A percentile compares a stretch with the other conserved stretches of the same genome.
These are phyloP conservation scores for Tetramorium alpestre DNA, from an alignment of 1,140 invertebrate genomes.

Conservation along the genomic window DNA sequence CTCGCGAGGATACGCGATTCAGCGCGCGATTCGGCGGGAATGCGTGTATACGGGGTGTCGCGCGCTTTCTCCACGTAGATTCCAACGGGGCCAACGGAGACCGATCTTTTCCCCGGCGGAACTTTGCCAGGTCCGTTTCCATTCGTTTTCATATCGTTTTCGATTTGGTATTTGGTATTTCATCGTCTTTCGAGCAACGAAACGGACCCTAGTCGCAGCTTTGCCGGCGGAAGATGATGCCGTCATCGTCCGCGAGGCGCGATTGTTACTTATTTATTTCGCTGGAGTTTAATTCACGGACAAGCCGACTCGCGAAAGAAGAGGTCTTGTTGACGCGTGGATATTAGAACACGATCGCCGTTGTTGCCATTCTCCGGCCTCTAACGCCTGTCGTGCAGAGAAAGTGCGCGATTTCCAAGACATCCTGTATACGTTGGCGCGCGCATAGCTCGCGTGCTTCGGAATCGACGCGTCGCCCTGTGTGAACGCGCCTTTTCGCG, in stretches of 20 bases:
- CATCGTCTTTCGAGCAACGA: not conserved
- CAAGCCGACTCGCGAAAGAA: not conserved
- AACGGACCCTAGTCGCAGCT: not conserved
- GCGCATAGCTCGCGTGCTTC: slow-evolving; percentile 21
- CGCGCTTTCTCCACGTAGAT: slow-evolving; percentile 31
- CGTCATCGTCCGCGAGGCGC: not conserved
- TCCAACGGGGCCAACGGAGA: not conserved
- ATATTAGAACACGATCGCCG: not conserved
- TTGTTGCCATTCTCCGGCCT: not conserved
- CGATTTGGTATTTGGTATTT: no score
- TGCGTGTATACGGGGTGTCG: slow-evolving; percentile 54
- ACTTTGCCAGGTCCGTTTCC: not conserved
- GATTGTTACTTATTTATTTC: not conserved
- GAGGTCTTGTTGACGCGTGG: no score
- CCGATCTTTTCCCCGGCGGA: not conserved
- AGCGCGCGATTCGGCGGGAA: slow-evolving; percentile 51
- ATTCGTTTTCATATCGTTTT: not conserved
- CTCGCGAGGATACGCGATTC: slow-evolving; percentile 58
- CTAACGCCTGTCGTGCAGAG: not conserved
- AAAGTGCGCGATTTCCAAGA: slow-evolving; percentile 37
- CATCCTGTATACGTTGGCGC: slow-evolving; percentile 7
- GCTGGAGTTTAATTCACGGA: not conserved
- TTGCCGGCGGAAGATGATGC: not conserved
- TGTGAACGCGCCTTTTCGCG: slow-evolving; percentile 10
- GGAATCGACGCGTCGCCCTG: slow-evolving; percentile 25